These are phyloP conservation scores for Eumerus sabulonum DNA, from an alignment of 2,888 invertebrate species.

Conservation along the genomic window DNA sequence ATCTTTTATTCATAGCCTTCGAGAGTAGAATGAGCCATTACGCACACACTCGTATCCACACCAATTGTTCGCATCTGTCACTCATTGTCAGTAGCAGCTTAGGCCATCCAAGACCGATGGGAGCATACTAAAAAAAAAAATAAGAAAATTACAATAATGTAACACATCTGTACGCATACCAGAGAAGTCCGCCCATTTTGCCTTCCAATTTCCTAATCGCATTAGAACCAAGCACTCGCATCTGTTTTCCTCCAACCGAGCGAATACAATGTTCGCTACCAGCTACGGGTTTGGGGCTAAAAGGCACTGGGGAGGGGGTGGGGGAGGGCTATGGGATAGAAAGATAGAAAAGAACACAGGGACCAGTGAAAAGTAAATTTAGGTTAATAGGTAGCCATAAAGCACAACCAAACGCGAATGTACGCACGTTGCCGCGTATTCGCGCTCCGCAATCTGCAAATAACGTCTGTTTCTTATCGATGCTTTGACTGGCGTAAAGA, in stretches of 20 bases:
- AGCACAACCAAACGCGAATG: constrained; percentile 26
- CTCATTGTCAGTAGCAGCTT: too few relatives aligned
- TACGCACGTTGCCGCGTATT: constrained; percentile 8
- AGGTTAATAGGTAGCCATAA: constrained; percentile 63
- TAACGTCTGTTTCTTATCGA: constrained; percentile 56
- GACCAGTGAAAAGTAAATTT: constrained; percentile 39
- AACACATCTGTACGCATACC: constrained; percentile 8
- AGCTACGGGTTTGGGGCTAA: constrained; percentile 1
- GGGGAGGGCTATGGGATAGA: too few relatives aligned
- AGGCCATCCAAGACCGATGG: too few relatives aligned
- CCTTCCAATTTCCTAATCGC: constrained; percentile 30
- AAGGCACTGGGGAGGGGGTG: background rate
- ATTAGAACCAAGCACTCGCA: constrained; percentile 14
- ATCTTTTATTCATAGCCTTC: too few relatives aligned
- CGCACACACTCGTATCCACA: too few relatives aligned
- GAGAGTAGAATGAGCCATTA: too few relatives aligned
- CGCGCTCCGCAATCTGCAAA: constrained; percentile 53
- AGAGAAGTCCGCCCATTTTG: constrained; percentile 28
- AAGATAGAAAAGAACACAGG: too few relatives aligned
- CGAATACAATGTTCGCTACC: background rate
- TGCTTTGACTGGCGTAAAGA: background rate
- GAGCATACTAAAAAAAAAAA: background rate
- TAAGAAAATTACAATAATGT: background rate
- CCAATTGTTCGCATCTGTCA: too few relatives aligned
- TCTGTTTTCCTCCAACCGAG: constrained; percentile 14